Conservation (phyloP, 2,113 vertebrate species). For the Monopterus albus region DNA sequence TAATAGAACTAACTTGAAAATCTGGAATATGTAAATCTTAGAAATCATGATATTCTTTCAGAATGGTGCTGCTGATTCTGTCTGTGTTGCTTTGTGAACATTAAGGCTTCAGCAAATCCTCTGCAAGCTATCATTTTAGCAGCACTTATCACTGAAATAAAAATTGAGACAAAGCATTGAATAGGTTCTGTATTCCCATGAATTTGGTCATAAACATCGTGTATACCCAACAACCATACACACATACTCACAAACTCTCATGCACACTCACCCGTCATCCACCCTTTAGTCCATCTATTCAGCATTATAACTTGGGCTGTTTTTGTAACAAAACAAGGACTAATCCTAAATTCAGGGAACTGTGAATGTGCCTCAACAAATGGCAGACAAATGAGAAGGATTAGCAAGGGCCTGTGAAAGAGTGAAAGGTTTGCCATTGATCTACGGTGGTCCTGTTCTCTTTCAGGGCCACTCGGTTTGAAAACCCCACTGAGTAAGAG, state of each 20-base stretch:
- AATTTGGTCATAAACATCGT: slow-evolving; percentile 39
- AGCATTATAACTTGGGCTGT: slow-evolving; percentile 81
- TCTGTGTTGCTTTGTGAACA: neutral
- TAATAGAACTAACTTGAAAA: too few relatives aligned
- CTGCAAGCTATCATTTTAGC: neutral
- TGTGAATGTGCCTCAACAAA: slow-evolving; percentile 84
- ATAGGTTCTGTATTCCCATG: slow-evolving; percentile 9
- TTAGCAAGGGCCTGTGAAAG: slow-evolving; percentile 81
- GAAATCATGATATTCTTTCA: too few relatives aligned
- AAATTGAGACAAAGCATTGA: neutral
- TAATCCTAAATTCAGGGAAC: slow-evolving; percentile 84
- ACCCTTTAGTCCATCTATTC: slow-evolving; percentile 74
- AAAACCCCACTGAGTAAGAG: slow-evolving; percentile 81
- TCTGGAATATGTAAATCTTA: too few relatives aligned
- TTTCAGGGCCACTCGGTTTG: slow-evolving; percentile 82
- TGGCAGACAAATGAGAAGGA: slow-evolving; percentile 84
- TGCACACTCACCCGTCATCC: slow-evolving; percentile 58
- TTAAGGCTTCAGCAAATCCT: neutral
- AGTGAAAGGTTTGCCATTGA: slow-evolving; percentile 83
- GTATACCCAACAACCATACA: slow-evolving; percentile 40
- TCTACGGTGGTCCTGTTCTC: slow-evolving; percentile 82
- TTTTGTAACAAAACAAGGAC: slow-evolving; percentile 85
- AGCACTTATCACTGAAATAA: neutral
- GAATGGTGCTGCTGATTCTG: too few relatives aligned
- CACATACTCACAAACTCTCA: slow-evolving; percentile 50